These are phyloP conservation scores for Patella pellucida DNA, from an alignment of 2,888 invertebrate species.

Conservation along the genomic window DNA sequence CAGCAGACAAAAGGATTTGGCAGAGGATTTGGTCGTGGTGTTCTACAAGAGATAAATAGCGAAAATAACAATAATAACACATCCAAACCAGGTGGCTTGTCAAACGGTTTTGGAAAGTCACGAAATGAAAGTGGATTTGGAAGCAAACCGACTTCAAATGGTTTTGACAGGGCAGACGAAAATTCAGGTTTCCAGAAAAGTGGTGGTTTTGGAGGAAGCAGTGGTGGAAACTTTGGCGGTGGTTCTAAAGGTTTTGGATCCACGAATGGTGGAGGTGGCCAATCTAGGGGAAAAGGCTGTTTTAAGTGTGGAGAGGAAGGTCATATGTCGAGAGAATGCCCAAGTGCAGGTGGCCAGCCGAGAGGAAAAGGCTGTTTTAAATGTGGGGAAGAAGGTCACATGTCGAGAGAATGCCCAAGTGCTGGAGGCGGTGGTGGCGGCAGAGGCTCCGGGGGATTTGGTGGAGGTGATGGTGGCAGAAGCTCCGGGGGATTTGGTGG, in stretches of 20 bases:
- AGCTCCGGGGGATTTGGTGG: constrained; percentile 8
- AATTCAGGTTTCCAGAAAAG: constrained; percentile 12
- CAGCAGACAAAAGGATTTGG: constrained; percentile 8
- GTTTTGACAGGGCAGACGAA: background rate
- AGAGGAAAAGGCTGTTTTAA: constrained; percentile 13
- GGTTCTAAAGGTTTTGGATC: constrained; percentile 24
- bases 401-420: constrained; percentile 16
- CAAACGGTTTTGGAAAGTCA: constrained; percentile 25
- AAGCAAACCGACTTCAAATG: background rate
- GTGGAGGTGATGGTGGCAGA: constrained; percentile 1
- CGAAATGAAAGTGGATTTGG: constrained; percentile 21
- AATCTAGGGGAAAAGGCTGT: constrained; percentile 3
- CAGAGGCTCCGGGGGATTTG: background rate
- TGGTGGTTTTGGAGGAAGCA: constrained; percentile 33
- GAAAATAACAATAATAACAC: constrained; percentile 17
- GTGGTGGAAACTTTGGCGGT: constrained; percentile 26
- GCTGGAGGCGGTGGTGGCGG: constrained; percentile 3
- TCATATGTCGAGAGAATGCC: constrained; percentile 19
- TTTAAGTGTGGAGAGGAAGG: constrained; percentile 22
- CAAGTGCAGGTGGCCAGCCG: background rate
- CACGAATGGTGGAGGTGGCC: constrained; percentile 10
- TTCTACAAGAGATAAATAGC: constrained; percentile 37
- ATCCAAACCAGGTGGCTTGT: constrained; percentile 20
- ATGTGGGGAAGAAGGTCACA: constrained; percentile 19
- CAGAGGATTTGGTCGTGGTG: constrained; percentile 49